Base-by-base conservation (phyloP, 2,113 vertebrate genomes). In the Pogona vitticeps region DNA sequence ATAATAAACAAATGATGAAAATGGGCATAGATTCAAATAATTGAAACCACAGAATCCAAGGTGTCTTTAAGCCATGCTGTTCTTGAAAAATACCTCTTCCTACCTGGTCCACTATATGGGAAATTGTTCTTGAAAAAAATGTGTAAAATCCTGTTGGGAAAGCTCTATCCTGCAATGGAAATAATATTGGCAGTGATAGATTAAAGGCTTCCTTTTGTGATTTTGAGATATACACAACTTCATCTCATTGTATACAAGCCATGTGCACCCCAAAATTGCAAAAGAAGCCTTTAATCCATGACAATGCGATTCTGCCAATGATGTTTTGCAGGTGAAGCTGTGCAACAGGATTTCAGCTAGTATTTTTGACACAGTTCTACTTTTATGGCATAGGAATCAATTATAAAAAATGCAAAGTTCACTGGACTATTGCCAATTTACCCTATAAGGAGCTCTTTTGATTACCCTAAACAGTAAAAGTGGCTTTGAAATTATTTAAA, bases 401-500 rank as follows among this genome's bases (percentile, higher is more conserved):
- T 4, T n/a, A 10, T 9, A 15, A 26, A 13, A 28, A 52, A 6
- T 31, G 21, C 42, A 21, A 76, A 76, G 28, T 28, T 36, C n/a
- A 61, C 1, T 26, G 33, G 28, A 3, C 46, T 56, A n/a, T 13
- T 56, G 31, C 46, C 17, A 59, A 38, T 4, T 21, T 36, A 10
- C 10, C 31, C 9, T 26, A 18, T n/a, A 76, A 76, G 26, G 15
- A 52, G 75, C 42, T 76, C 42, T 76, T 76, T 76, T 12, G 12
- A 76, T 20, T 33, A 18, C 13, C 84, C 91, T 90, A 89, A 81
- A 80, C 90, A 90, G 85, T 87, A 83, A 84, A 91, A 86, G 59
- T 89, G 46, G 46, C 46, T 6, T 10, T 52, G 46, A 85, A 91
- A 88, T 89, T 90, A 65, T 65, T 26, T 65, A 6, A 65, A 65